Evolutionary conservation across 2,797 vertebrate genomes (phyloP), one percentile per base, ranked within the genome.

Genomic region (Mycteria americana): DNA sequence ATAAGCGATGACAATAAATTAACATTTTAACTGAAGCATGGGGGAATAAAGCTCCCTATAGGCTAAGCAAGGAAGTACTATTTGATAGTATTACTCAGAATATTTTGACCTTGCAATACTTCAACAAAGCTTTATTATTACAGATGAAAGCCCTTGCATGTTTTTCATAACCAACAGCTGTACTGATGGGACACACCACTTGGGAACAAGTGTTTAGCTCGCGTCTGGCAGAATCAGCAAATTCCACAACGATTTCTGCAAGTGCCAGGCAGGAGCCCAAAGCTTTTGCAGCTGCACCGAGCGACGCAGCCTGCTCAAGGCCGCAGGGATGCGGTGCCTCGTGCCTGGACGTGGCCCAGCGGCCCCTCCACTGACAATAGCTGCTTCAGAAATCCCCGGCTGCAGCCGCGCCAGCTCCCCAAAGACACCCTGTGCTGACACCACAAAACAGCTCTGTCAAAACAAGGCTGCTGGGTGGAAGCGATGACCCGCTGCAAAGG

Each of bases 201-300:
- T 18, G 69, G 92, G 81, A 95, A 68, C 90, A 85, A 96, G 90
- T 37, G 84, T 68, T 95, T 59, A 80, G 93, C 86, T 68, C 4
- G 25, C 13, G n/a, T 93, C 95, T 95, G 95, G 93, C 88, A 85
- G 86, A 80, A 92, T 96, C 94, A 97, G 94, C 93, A 72, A 91
- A 97, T 96, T 97, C 94, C 92, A 33, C 86, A n/a, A 60, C 5
- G 33, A 92, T 84, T 95, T 75, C 92, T 95, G 89, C 86, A 51
- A 97, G 92, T 81, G 92, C 45, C 88, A 83, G 93, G 93, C 93
- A 81, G 93, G 53, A 95, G 90, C 86, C 88, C 41, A 60, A 76
- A 87, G 88, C 84, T 43, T n/a, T 28, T 30, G 93, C 93, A 95
- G 94, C 96, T 89, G 92, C 80, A 73, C 22, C 1, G 17, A 84